Percentiles rank a stretch among this genome's conserved stretches.
phyloP scores from a whole-genome alignment of 1,140 invertebrate species.

The Achatina immaculata region DNA sequence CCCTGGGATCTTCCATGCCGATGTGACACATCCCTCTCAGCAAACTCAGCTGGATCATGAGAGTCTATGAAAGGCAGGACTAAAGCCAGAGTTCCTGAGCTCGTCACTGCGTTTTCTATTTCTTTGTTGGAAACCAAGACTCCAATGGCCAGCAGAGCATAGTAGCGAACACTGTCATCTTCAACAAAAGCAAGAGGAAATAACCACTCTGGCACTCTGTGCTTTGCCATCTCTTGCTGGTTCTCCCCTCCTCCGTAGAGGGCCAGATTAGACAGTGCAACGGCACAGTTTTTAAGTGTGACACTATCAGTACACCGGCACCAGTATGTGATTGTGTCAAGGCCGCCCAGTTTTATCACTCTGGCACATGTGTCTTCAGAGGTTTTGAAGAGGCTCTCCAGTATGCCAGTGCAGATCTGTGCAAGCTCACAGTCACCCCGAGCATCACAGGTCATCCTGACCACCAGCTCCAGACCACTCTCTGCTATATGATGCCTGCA shows the following conservation, averaged over 20 bases:
- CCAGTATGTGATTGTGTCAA: conserved; percentile 89
- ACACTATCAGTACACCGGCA: conserved; percentile 89
- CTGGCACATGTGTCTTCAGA: conserved; percentile 85
- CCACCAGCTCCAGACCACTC: conserved; percentile 88
- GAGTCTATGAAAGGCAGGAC: conserved; percentile 96
- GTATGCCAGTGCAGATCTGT: conserved; percentile 92
- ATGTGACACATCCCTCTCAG: conserved; percentile 86
- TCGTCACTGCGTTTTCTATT: conserved; percentile 94
- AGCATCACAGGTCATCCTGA: conserved; percentile 81
- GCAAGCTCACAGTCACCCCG: conserved; percentile 81
- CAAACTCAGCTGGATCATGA: conserved; percentile 96
- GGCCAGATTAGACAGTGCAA: conserved; percentile 94
- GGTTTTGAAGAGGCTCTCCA: conserved; percentile 98
- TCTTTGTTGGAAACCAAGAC: conserved; percentile 98
- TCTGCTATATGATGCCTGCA: conserved; percentile 86
- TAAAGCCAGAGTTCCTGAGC: conserved; percentile 94
- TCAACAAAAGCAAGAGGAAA: conserved; percentile 96
- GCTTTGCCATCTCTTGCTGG: conserved; percentile 96
- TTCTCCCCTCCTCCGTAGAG: conserved; percentile 97
- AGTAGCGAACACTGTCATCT: conserved; percentile 94
- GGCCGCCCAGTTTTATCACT: conserved; percentile 73
- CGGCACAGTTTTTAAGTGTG: conserved; percentile 95
- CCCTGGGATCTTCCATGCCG: conserved; percentile 96
- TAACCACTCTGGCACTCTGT: conserved; percentile 92
- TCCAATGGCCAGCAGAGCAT: conserved; percentile 97